These are phyloP conservation scores for Dolichoris vasculosae DNA, from an alignment of 1,140 invertebrate species.

Conservation along the genomic window DNA sequence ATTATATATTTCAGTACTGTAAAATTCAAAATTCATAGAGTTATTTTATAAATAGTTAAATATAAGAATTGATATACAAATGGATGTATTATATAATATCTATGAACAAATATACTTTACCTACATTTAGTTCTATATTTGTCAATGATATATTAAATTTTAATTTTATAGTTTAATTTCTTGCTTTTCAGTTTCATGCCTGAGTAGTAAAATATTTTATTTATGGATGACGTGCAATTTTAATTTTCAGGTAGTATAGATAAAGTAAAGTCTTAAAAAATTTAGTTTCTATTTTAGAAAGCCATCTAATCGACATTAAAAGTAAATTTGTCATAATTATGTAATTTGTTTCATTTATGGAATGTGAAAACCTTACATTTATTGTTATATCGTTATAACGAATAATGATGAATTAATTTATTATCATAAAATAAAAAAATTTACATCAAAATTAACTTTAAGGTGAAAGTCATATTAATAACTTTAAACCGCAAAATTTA, in stretches of 20 bases:
- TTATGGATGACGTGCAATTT: background rate
- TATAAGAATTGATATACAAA: background rate
- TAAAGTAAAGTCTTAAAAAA: background rate
- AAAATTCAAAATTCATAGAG: no score
- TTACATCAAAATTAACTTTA: background rate
- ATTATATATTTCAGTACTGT: no score
- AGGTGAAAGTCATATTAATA: background rate
- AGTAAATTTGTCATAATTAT: slow-evolving; percentile 18
- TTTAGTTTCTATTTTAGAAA: slow-evolving; percentile 33
- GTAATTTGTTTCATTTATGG: background rate
- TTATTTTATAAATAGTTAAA: background rate
- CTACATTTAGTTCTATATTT: background rate
- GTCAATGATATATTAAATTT: slow-evolving; percentile 3
- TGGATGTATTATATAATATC: no score
- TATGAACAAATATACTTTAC: no score
- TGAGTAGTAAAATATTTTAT: background rate
- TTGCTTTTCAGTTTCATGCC: background rate
- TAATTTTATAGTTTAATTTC: background rate
- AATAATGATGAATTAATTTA: background rate
- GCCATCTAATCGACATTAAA: background rate
- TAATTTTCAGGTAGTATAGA: background rate
- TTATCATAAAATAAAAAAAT: background rate
- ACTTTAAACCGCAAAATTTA: background rate
- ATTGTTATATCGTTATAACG: background rate
- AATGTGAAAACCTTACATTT: background rate